These are phyloP conservation scores for Abramis brama DNA, from an alignment of 2,113 vertebrate genomes.

Conservation along the genomic window DNA sequence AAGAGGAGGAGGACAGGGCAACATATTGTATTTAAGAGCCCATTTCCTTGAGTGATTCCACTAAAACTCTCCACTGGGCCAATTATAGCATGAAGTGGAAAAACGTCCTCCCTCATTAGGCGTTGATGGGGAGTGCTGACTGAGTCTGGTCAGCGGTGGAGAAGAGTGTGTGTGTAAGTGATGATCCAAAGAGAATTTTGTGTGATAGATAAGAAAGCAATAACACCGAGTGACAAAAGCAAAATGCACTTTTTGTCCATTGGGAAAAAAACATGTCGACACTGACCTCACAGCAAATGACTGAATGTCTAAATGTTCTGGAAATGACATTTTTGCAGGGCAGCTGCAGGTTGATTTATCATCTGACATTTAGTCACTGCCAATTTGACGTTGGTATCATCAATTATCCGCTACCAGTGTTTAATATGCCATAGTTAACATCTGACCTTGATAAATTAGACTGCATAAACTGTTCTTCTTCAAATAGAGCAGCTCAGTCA, in stretches of 20 bases:
- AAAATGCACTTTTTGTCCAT: neutral
- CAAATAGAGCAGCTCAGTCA: neutral
- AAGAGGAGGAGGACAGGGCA: constrained; percentile 1
- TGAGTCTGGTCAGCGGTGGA: constrained; percentile 33
- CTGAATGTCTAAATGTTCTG: neutral
- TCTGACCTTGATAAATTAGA: neutral
- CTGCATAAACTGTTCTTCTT: neutral
- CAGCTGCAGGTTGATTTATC: neutral
- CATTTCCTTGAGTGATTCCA: constrained; percentile 57
- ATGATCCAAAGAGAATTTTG: neutral
- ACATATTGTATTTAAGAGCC: constrained; percentile 53
- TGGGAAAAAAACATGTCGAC: neutral
- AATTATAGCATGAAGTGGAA: constrained; percentile 57
- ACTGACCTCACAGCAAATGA: neutral
- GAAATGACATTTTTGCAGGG: neutral
- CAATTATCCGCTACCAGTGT: neutral
- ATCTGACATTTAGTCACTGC: constrained; percentile 5
- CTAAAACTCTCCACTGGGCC: constrained; percentile 58
- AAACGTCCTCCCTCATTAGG: constrained; percentile 58
- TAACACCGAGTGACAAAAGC: neutral
- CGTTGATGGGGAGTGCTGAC: constrained; percentile 48
- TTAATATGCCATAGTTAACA: constrained; percentile 8
- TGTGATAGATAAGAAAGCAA: neutral
- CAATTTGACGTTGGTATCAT: neutral
- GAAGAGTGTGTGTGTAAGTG: neutral